Evolutionary conservation across 1,140 invertebrate genomes (phyloP), one percentile per base, ranked within the genome.

Genomic region (Caenorhabditis remanei): DNA sequence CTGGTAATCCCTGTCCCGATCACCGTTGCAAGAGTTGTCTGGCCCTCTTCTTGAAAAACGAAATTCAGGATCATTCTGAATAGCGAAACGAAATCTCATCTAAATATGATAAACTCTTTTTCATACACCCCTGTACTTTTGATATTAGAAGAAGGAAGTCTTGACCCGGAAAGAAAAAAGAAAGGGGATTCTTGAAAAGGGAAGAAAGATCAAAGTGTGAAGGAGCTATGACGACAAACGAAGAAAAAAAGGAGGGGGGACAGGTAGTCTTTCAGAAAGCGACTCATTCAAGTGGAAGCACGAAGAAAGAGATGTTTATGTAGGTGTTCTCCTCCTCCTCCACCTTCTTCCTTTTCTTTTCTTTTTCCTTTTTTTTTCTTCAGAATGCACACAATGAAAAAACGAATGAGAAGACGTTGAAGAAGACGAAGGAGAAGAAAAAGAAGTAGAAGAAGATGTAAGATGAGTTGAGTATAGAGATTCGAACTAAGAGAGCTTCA

Each of bases 321-420:
- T 79, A 79, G 71, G 46, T 50, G 71, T 79, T 79, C 71, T 79
- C 46, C 46, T 79, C 46, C 71, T 79, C 9, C 71, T 79, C 71
- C 71, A 79, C 71, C 71, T 48, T 50, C 71, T 50, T 79, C 71
- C 71, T 79, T 53, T 79, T 50, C 65, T 48, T 71, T 71, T 71
- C 9, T 79, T 53, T 13, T 79, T 46, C n/a, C 19, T 53, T 79
- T 53, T 53, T 79, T 79, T 13, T 67, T 67, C 21, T 53, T 79
- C 43, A 79, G n/a, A 79, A 79, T 63, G 61, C 61, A 63, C 61
- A 63, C 61, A 63, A 63, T 63, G 61, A 63, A 63, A 63, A 63
- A 63, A 9, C 61, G 61, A 63, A 63, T 63, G 61, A 63, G 61
- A 21, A 79, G 32, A 43, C n/a, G n/a, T 46, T 16, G 43, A 71